Conservation (phyloP, 2,113 vertebrate genomes). For the Lagopus leucura region DNA sequence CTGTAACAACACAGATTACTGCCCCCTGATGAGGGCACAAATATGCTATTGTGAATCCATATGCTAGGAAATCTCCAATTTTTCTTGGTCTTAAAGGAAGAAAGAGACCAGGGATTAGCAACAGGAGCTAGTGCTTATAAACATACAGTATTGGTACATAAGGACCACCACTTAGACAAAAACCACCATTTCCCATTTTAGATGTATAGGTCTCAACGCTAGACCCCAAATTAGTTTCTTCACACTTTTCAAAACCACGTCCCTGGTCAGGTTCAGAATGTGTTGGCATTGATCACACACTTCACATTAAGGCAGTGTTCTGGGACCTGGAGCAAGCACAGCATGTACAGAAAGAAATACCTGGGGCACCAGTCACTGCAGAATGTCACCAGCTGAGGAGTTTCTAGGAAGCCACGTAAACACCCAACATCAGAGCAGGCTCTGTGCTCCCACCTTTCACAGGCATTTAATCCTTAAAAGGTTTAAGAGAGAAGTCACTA, state of each 20-base stretch:
- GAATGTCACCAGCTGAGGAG: neutral
- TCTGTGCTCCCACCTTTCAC: neutral
- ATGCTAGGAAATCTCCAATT: neutral
- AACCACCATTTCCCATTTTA: neutral
- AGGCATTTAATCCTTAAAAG: neutral
- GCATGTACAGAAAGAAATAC: neutral
- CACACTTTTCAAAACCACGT: neutral
- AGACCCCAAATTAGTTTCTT: neutral
- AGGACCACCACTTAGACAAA: neutral
- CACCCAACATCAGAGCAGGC: neutral
- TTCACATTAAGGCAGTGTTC: neutral
- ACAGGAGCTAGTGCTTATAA: neutral
- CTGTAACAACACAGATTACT: neutral
- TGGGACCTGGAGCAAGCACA: neutral
- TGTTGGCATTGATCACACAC: neutral
- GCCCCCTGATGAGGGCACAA: neutral
- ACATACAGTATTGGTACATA: neutral
- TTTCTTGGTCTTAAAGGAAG: neutral
- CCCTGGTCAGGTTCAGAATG: neutral
- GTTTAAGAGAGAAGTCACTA: slow-evolving; percentile 13
- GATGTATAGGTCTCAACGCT: neutral
- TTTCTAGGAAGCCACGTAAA: slow-evolving; percentile 1
- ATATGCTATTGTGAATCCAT: neutral
- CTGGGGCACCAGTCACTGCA: neutral
- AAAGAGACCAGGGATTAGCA: neutral